Evolutionary conservation across 2,113 vertebrate species (phyloP).

Genomic region (Percina caprodes): DNA sequence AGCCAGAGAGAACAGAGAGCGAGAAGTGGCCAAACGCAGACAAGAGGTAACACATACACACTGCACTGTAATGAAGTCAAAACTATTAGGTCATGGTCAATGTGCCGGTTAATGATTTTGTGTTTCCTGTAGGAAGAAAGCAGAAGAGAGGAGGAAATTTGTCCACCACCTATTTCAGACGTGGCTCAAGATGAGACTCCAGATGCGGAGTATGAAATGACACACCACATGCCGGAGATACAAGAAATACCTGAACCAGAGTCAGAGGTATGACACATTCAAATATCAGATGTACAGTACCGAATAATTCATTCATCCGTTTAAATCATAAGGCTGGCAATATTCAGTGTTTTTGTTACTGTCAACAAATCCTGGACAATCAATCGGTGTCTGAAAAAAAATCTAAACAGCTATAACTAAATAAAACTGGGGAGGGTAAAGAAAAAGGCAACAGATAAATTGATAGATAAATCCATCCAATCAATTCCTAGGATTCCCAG

Average conservation of each 20-base stretch:
- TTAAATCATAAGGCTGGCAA: not conserved
- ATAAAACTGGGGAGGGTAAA: not conserved
- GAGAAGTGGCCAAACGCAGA: constrained; percentile 69
- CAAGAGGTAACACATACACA: constrained; percentile 59
- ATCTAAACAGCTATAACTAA: not conserved
- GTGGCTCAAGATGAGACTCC: not conserved
- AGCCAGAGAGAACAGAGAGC: constrained; percentile 83
- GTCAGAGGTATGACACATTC: constrained; percentile 35
- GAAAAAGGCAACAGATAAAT: not conserved
- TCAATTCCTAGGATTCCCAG: not conserved
- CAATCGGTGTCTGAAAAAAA: not conserved
- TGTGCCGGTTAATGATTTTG: not conserved
- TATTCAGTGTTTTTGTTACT: not conserved
- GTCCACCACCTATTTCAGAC: constrained; percentile 69
- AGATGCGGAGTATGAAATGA: constrained; percentile 48
- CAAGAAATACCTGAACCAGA: constrained; percentile 49
- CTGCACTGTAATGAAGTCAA: not conserved
- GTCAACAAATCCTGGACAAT: not conserved
- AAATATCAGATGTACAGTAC: not conserved
- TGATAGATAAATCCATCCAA: not conserved
- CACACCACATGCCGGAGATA: constrained; percentile 48
- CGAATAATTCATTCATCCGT: not conserved
- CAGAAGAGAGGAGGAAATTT: constrained; percentile 61
- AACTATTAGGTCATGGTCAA: not conserved
- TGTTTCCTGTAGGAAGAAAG: constrained; percentile 65